A percentile compares a stretch with the other conserved stretches of the same genome.
Conservation (phyloP, 30 jellyfish, hydroid and myxozoan species). For the Clytia hemisphaerica region DNA sequence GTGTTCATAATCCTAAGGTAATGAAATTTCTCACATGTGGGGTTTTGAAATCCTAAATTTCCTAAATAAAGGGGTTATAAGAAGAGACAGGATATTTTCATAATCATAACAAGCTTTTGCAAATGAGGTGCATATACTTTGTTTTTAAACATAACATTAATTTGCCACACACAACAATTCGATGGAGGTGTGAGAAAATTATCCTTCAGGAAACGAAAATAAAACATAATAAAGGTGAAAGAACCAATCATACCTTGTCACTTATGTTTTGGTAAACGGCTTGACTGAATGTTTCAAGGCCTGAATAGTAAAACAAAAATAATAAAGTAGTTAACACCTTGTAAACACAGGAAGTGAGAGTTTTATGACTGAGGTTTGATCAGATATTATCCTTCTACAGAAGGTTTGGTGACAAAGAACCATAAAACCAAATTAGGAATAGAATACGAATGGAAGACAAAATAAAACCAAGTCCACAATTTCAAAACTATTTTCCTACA, state of each 20-base stretch:
- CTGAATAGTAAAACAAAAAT: constrained; percentile 35
- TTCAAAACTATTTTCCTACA: neutral
- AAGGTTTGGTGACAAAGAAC: no score
- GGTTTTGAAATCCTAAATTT: no score
- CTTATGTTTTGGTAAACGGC: constrained; percentile 73
- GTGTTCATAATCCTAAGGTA: no score
- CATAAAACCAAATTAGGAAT: no score
- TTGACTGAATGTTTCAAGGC: constrained; percentile 89
- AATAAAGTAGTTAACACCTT: neutral
- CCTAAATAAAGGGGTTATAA: no score
- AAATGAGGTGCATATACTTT: neutral
- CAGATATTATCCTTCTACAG: no score
- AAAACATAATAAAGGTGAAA: neutral
- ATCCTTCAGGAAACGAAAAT: neutral
- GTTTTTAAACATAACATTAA: neutral
- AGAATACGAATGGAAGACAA: no score
- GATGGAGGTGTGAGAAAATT: neutral
- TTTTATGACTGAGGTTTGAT: no score
- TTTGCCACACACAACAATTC: no score
- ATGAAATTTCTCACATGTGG: no score
- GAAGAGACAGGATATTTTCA: no score
- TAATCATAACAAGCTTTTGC: no score
- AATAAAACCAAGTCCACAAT: neutral
- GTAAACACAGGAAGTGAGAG: neutral
- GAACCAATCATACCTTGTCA: constrained; percentile 61